Percentiles rank a stretch among this genome's conserved stretches.
phyloP scores from a whole-genome alignment of 2,888 invertebrate species.

The Leucania comma region DNA sequence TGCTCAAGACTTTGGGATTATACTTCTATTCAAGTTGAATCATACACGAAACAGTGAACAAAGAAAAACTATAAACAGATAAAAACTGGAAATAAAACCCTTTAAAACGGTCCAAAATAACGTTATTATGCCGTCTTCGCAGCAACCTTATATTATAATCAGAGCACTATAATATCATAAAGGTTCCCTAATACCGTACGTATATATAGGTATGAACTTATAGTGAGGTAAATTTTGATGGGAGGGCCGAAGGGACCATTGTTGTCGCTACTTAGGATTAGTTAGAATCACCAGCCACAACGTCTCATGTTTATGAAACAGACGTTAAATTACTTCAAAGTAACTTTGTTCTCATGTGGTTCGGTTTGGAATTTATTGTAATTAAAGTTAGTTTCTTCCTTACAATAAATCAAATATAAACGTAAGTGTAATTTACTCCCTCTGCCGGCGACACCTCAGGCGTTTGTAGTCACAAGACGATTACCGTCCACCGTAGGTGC shows the following conservation, averaged over 20 bases:
- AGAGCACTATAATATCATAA: conserved; percentile 2
- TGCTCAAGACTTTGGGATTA: background rate
- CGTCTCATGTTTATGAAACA: conserved; percentile 47
- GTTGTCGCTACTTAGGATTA: conserved; percentile 54
- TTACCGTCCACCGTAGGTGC: background rate
- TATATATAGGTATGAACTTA: background rate
- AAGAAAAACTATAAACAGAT: background rate
- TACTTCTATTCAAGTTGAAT: no score
- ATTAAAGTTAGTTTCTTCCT: background rate
- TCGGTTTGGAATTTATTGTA: background rate
- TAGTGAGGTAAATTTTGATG: conserved; percentile 43
- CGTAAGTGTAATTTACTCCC: background rate
- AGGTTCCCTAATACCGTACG: background rate
- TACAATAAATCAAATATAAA: background rate
- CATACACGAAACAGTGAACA: background rate
- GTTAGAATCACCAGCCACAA: conserved; percentile 51
- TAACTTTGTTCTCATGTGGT: conserved; percentile 16
- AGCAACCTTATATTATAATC: background rate
- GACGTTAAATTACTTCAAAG: conserved; percentile 28
- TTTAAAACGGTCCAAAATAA: background rate
- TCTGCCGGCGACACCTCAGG: no score
- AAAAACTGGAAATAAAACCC: background rate
- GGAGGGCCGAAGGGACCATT: conserved; percentile 32
- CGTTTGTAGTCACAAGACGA: no score
- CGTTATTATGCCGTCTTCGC: background rate